Base-by-base conservation (phyloP, 2,113 vertebrate genomes). In the Chamaea fasciata region DNA sequence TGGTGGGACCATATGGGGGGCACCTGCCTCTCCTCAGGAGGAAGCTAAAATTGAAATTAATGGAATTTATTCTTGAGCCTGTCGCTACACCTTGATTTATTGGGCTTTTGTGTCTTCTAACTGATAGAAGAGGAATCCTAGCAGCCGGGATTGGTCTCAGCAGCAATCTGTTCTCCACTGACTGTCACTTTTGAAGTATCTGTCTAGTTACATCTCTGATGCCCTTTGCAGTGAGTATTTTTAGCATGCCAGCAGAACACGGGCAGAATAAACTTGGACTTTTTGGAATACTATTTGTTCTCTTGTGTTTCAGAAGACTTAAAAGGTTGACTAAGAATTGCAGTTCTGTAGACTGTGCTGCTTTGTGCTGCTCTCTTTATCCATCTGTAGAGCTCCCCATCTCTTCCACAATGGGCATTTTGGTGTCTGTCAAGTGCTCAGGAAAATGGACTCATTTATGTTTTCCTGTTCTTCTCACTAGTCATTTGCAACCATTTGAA, bases 371-470 rank as follows among this genome's bases (percentile, higher is more conserved):
- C 78, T 83, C 78, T 31, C 85, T 52, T 49, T 44, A 33, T 15
- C 49, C 60, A 13, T 71, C 71, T 91, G 70, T 53, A 26, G 44
- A 41, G 79, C 46, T 81, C 60, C 59, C 80, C 30, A 31, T 44
- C 89, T 64, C 65, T 59, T 13, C 49, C 68, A 71, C 91, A 91
- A 37, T 14, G 39, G 76, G 33, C 74, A 53, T 67, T 94, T 82
- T 71, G 74, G 6, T 84, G 63, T 75, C 83, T 96, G 78, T 92
- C 87, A 89, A 90, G 47, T 53, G 84, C 78, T 87, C 53, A 57
- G 95, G 70, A 89, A 92, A 95, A 96, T 41, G 10, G 53, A 56
- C 59, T 95, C 87, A 57, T 85, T 92, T 88, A 7, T 93, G 55
- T 85, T 93, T 96, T 60, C 63, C 42, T 78, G 85, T 64, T 21